Evolutionary conservation across 1,140 invertebrate genomes (phyloP).

Genomic region (Diorhabda carinulata): DNA sequence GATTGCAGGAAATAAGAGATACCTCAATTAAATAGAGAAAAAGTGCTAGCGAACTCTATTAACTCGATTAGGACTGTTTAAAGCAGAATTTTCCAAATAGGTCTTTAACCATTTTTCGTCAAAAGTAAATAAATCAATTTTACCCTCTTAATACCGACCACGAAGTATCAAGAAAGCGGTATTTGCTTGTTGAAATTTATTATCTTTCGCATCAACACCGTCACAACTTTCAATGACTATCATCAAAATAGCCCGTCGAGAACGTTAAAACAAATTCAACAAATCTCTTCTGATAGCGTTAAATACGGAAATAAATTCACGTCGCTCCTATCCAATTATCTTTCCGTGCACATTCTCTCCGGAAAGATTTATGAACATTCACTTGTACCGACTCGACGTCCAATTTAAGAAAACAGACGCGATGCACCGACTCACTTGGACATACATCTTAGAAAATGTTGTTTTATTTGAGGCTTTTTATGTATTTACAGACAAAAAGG

Average conservation of each 20-base stretch:
- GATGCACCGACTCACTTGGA: neutral
- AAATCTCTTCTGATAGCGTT: slow-evolving; percentile 13
- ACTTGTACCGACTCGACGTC: neutral
- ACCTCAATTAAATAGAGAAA: no score
- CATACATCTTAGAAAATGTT: neutral
- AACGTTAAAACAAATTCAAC: slow-evolving; percentile 9
- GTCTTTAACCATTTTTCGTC: no score
- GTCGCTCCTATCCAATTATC: slow-evolving; percentile 10
- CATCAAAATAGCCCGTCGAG: neutral
- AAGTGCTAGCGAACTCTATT: no score
- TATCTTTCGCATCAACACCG: neutral
- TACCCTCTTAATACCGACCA: neutral
- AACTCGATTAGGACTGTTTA: no score
- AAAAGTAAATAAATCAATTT: no score
- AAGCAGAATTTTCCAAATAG: no score
- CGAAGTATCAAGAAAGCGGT: neutral
- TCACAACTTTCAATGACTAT: neutral
- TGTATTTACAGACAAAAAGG: no score
- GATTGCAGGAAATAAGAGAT: no score
- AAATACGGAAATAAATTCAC: slow-evolving; percentile 10
- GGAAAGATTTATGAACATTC: slow-evolving; percentile 5
- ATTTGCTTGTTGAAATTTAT: neutral
- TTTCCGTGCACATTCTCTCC: slow-evolving; percentile 4
- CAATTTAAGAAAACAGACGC: neutral
- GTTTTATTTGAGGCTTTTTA: no score